phyloP scores from a whole-genome alignment of 37 sponge, comb jelly and placozoan genomes.

The Halichondria panicea region DNA sequence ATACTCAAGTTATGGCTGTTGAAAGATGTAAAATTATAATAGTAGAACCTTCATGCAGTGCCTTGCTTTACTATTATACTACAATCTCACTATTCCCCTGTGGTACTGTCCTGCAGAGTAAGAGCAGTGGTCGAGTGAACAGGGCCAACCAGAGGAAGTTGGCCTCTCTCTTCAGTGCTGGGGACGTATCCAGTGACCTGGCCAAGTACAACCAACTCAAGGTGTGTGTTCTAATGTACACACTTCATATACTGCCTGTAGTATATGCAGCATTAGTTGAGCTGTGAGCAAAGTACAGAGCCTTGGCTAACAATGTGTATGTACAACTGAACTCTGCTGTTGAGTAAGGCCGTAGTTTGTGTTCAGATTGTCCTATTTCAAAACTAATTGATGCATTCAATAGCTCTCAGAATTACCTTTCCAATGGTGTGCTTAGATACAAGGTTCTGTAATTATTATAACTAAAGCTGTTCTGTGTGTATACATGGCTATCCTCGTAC shows the following conservation, averaged over 20 bases:
- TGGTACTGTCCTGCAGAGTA: slow-evolving; percentile 14
- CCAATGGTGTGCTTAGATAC: background rate
- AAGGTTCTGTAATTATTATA: background rate
- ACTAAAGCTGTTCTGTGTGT: too few species aligned
- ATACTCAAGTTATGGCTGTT: too few species aligned
- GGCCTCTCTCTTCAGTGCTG: slow-evolving; percentile 64
- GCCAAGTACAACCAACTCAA: slow-evolving; percentile 82
- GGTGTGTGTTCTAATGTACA: slow-evolving; percentile 24
- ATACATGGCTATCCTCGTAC: background rate
- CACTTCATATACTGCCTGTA: background rate
- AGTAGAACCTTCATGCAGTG: too few species aligned
- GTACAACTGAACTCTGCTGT: too few species aligned
- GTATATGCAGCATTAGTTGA: background rate
- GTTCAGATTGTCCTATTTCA: too few species aligned
- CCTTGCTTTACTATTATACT: background rate
- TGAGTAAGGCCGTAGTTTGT: too few species aligned
- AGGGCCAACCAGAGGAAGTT: slow-evolving; percentile 72
- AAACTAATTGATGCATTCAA: too few species aligned
- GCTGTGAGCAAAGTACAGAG: too few species aligned
- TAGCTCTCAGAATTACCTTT: background rate
- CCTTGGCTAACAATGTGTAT: too few species aligned
- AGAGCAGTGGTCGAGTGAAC: slow-evolving; percentile 77
- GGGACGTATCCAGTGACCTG: slow-evolving; percentile 66
- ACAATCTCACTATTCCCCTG: background rate
- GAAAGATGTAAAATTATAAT: too few species aligned